These are phyloP conservation scores for Eupithecia inturbata DNA, from an alignment of 2,888 invertebrate genomes.

Conservation along the genomic window DNA sequence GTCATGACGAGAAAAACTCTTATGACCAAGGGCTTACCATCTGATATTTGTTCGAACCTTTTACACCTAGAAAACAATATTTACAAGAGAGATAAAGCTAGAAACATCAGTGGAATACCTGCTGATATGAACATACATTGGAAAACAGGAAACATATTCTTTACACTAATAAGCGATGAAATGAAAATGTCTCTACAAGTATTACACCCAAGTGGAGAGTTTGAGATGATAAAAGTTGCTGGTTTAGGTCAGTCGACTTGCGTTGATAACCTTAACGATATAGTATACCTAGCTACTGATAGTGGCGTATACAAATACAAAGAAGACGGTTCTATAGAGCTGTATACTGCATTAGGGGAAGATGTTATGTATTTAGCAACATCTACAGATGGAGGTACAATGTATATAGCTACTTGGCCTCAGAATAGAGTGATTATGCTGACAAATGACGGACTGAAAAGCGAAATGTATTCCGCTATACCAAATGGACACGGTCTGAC, in stretches of 20 bases:
- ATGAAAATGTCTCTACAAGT: conserved; percentile 75
- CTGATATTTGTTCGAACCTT: conserved; percentile 59
- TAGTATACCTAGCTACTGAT: conserved; percentile 76
- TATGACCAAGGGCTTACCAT: conserved; percentile 50
- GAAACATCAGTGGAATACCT: conserved; percentile 68
- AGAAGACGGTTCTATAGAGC: conserved; percentile 65
- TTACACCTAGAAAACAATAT: conserved; percentile 67
- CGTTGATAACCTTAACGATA: conserved; percentile 78
- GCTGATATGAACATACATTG: conserved; percentile 76
- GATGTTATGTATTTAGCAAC: conserved; percentile 78
- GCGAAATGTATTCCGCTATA: conserved; percentile 65
- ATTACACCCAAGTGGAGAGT: conserved; percentile 62
- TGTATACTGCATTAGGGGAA: conserved; percentile 71
- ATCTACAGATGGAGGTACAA: conserved; percentile 61
- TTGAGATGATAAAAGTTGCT: conserved; percentile 68
- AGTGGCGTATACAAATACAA: conserved; percentile 78
- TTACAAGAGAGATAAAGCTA: conserved; percentile 60
- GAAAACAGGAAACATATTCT: conserved; percentile 73
- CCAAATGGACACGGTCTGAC: conserved; percentile 77
- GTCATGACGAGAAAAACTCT: conserved; percentile 64
- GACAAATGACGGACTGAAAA: conserved; percentile 66
- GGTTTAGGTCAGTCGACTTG: conserved; percentile 75
- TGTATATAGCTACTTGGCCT: conserved; percentile 79
- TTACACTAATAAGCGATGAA: conserved; percentile 72
- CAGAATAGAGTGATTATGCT: conserved; percentile 75